Conservation (phyloP, 1,140 invertebrate genomes). For the silkworm (Bombyx mori) region DNA sequence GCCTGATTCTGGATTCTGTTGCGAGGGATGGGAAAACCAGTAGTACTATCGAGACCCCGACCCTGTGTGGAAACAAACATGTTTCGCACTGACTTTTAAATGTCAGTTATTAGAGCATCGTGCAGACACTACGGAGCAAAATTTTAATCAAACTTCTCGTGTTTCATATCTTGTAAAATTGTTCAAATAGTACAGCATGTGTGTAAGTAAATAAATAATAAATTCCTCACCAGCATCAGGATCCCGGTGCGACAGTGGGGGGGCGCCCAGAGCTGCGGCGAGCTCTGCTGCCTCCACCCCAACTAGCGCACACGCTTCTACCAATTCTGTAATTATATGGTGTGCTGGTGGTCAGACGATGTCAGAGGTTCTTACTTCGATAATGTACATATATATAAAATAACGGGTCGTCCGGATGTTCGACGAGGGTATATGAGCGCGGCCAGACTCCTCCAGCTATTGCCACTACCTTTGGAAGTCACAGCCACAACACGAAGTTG, state of each 20-base stretch:
- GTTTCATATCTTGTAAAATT: background rate
- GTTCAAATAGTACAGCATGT: background rate
- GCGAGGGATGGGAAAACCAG: too few relatives aligned
- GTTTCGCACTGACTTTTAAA: background rate
- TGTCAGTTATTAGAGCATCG: too few relatives aligned
- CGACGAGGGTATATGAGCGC: too few relatives aligned
- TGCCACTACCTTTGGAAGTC: too few relatives aligned
- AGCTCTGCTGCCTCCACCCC: slow-evolving; percentile 48
- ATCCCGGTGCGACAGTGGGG: slow-evolving; percentile 16
- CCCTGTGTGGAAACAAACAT: background rate
- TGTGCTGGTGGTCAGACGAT: background rate
- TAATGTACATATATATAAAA: too few relatives aligned
- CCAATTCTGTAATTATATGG: slow-evolving; percentile 30
- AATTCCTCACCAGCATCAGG: slow-evolving; percentile 11
- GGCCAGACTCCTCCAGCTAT: too few relatives aligned
- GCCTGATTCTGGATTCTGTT: too few relatives aligned
- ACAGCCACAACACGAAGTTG: too few relatives aligned
- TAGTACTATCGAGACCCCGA: too few relatives aligned
- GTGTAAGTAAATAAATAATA: background rate
- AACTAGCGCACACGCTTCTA: slow-evolving; percentile 55
- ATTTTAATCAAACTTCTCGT: background rate
- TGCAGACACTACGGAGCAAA: background rate
- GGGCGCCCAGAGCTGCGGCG: slow-evolving; percentile 38
- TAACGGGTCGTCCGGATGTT: too few relatives aligned
- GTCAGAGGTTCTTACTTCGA: too few relatives aligned